These are phyloP conservation scores for Esperia sulphurella DNA, from an alignment of 2,888 invertebrate species.

Conservation along the genomic window DNA sequence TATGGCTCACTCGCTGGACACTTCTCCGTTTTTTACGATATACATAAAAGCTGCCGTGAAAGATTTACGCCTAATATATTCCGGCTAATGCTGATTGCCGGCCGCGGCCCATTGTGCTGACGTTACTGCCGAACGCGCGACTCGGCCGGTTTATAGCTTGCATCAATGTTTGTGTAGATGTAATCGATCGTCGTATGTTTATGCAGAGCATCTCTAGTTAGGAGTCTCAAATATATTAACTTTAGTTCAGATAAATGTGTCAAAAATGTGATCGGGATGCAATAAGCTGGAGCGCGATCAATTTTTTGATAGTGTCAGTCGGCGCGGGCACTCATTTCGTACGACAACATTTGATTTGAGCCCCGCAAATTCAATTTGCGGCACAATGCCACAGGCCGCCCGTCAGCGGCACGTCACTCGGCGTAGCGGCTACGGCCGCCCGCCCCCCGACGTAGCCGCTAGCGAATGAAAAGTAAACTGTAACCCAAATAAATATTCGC, in stretches of 20 bases:
- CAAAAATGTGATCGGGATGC: slow-evolving; percentile 1
- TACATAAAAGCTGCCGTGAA: slow-evolving; percentile 75
- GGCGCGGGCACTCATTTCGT: slow-evolving; percentile 65
- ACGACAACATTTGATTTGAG: slow-evolving; percentile 71
- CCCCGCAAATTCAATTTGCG: slow-evolving; percentile 70
- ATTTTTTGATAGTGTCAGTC: slow-evolving; percentile 75
- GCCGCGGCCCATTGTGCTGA: slow-evolving; percentile 38
- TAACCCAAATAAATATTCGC: slow-evolving; percentile 76
- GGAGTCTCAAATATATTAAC: neutral
- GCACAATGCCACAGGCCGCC: slow-evolving; percentile 50
- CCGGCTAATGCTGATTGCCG: slow-evolving; percentile 72
- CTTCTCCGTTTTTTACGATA: slow-evolving; percentile 75
- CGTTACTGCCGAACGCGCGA: slow-evolving; percentile 39
- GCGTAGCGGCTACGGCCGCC: slow-evolving; percentile 1
- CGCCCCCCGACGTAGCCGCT: slow-evolving; percentile 10
- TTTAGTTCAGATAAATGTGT: neutral
- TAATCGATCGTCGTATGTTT: slow-evolving; percentile 14
- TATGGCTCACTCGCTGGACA: slow-evolving; percentile 66
- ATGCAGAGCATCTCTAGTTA: slow-evolving; percentile 2
- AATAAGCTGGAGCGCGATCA: slow-evolving; percentile 45
- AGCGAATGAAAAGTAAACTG: slow-evolving; percentile 59
- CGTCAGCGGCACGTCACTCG: slow-evolving; percentile 7
- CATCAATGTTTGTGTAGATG: slow-evolving; percentile 32
- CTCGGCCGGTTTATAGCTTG: slow-evolving; percentile 14
- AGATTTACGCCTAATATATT: slow-evolving; percentile 77